Base-by-base conservation (phyloP, 2,113 vertebrate genomes). In the Cyprinodon variegatus region DNA sequence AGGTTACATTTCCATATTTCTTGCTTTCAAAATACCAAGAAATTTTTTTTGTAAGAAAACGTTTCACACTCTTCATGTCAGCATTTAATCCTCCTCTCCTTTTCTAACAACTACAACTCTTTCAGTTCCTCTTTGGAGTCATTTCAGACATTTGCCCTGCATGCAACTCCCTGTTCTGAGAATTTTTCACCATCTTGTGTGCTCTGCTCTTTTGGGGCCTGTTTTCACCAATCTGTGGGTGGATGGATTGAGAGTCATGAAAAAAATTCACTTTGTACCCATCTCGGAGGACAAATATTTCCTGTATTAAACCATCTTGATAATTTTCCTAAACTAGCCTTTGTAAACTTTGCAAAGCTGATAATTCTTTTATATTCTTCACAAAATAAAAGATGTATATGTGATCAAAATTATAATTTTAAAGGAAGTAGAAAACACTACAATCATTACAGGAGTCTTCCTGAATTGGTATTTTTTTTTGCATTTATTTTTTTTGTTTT, bases 81-180 rank as follows among this genome's bases (percentile, higher is more conserved):
- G 29, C 45, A 3, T 50, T 50, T 22, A 37, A 38, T 36, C 45
- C 46, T 29, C 22, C 65, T 46, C 41, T 36, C n/a, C 37, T 48
- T 48, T 7, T 67, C n/a, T 11, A 22, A 20, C 50, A 66, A 22
- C 40, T 66, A 11, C 22, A 45, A 14, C 13, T 38, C 61, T 67
- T 50, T 67, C 65, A 67, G 22, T 50, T 67, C 65, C 29, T 67
- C 43, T 50, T 67, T 45, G 46, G 22, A 29, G 13, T 45, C 29
- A 14, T 67, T 67, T 67, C 65, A 15, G 45, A 13, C 22, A 67
- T 36, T 67, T 46, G 17, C 50, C 45, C 4, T 36, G 43, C 11
- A 48, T 36, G 48, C 14, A 14, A 11, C 11, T 29, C n/a, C 22
- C 48, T 37, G 43, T 48, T 36, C 15, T 14, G 43, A 65, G 41